Evolutionary conservation across 2,888 invertebrate species (phyloP), one percentile per base, ranked within the genome.

Genomic region (Nematopogon swammerdamellus): DNA sequence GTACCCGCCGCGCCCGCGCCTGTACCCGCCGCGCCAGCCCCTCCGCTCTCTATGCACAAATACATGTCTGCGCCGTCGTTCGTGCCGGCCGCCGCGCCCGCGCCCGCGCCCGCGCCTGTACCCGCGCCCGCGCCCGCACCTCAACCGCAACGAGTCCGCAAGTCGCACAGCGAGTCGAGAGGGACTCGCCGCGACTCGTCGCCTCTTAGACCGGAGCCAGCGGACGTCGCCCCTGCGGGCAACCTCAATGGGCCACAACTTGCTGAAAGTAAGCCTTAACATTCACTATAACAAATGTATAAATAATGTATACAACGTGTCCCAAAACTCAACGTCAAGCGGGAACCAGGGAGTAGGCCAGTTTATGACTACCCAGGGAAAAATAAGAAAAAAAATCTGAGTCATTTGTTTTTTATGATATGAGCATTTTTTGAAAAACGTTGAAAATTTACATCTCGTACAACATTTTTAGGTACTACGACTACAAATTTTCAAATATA

Each of bases 91-190:
- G 20, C 45, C 50, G 45, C n/a, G 11, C 46, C 49, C 14, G 19
- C 48, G 44, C n/a, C 44, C 18, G 20, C 47, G 10, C 2, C 48
- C 11, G n/a, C 44, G 4, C 68, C 70, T 4, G 8, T 25, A 25
- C 20, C 43, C 50, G 45, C 44, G 11, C 49, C 49, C 10, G 19
- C 36, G 36, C 8, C 36, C 36, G 36, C 36, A 36, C n/a, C 8
- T 3, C 6, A 8, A 4, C 36, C 36, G n/a, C 63, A 25, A 11
- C 14, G 18, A 43, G 16, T n/a, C 43, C 43, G 6, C 4, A n/a
- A 43, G 16, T 11, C 5, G 5, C 14, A 4, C 14, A 43, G 43
- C 43, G 43, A 43, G 14, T 43, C 43, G 4, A 43, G 43, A 43
- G 4, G 14, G 3, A 43, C 4, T 43, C 43, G 43, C 6, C 6